Base-by-base conservation (phyloP, 2,797 vertebrate species). In the Trichosurus vulpecula region DNA sequence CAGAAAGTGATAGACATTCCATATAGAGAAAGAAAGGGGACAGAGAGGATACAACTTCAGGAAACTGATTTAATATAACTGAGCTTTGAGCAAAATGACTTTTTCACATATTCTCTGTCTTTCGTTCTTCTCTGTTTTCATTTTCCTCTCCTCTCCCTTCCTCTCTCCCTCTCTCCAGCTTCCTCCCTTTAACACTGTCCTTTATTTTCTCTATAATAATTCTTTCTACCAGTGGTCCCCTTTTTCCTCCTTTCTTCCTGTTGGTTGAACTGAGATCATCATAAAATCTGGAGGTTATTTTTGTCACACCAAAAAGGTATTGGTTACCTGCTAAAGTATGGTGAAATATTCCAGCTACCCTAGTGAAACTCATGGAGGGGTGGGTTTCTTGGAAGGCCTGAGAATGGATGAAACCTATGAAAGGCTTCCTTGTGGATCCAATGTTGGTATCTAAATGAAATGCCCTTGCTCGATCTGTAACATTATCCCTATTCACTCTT, bases 71-170 rank as follows among this genome's bases (percentile, higher is more conserved):
- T 47, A 47, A 47, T 87, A 87, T 87, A 22, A 87, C 25, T 81
- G 74, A 51, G 74, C 90, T 87, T 55, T 11, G 9, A 52, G 51
- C 6, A 47, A 31, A 91, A 19, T 1, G 4, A 29, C 52, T 54
- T 94, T 2, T 27, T 41, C 29, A 52, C 57, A 1, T 2, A 16
- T 22, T 41, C 14, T 52, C 92, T 52, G 47, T 81, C 55, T 54
- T 22, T 52, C 19, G 13, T 4, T 47, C 8, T 81, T 81, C 8
- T 74, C 8, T 47, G 35, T 25, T 3, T 61, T 91, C 57, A 61
- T 92, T 74, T 16, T 16, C 93, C 90, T 90, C 57, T 47, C 96
- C 95, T 98, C 96, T 95, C 90, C 61, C n/a, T 91, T 4, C 0
- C 9, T 29, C 47, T 22, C 89, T 53, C 94, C 54, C 30, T 54